Evolutionary conservation across 2,113 vertebrate species (phyloP).

Genomic region (Malaclemys terrapin): DNA sequence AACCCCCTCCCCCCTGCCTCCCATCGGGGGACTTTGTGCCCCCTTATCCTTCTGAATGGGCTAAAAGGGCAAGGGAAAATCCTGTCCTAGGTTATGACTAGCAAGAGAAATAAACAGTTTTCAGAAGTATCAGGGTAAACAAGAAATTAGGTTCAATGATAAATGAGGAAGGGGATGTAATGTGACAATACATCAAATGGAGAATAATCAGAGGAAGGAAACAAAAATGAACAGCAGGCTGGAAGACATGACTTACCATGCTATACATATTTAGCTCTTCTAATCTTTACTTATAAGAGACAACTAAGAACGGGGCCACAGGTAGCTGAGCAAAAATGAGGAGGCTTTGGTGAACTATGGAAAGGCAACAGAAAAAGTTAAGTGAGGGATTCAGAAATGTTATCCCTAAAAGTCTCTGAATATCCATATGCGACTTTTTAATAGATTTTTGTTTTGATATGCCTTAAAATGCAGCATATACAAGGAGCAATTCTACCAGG

Average conservation of each 20-base stretch:
- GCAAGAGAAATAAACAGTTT: not conserved
- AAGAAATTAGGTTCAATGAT: not conserved
- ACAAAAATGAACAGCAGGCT: not conserved
- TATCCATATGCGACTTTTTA: rapidly evolving
- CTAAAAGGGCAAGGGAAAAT: not conserved
- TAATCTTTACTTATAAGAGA: not conserved
- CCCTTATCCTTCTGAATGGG: not conserved
- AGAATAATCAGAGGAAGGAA: not conserved
- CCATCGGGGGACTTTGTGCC: not conserved
- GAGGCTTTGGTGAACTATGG: not conserved
- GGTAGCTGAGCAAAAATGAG: not conserved
- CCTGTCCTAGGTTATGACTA: not conserved
- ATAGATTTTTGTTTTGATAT: not conserved
- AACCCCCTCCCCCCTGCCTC: not conserved
- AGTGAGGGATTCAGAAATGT: not conserved
- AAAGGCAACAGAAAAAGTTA: not conserved
- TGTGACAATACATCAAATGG: not conserved
- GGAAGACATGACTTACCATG: not conserved
- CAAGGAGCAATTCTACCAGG: not conserved
- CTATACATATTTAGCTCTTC: not conserved
- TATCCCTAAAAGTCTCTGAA: not conserved
- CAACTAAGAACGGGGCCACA: rapidly evolving
- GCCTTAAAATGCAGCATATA: too few species aligned
- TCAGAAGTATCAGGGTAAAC: not conserved
- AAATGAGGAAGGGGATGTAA: not conserved